Evolutionary conservation across 1,140 invertebrate species (phyloP).

Genomic region (Frieseomelitta varia): DNA sequence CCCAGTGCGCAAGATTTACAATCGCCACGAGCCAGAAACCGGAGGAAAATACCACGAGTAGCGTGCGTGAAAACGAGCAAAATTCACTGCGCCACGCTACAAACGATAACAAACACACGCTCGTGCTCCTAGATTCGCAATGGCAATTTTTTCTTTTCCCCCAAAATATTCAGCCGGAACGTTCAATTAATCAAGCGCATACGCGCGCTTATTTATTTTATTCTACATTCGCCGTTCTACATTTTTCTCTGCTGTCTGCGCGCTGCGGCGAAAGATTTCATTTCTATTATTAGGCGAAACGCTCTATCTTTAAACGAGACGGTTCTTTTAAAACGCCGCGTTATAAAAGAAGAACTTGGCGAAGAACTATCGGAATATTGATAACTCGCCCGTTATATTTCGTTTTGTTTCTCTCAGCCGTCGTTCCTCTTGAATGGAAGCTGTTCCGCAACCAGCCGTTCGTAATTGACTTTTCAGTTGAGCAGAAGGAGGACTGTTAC

Average conservation of each 20-base stretch:
- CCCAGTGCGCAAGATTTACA: constrained; percentile 72
- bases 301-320: background rate
- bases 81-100: constrained; percentile 14
- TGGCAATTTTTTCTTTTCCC: too few relatives aligned
- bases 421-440: constrained; percentile 11
- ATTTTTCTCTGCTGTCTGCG: rapidly evolving
- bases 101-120: constrained; percentile 9
- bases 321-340: background rate
- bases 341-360: too few relatives aligned
- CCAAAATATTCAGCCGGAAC: background rate
- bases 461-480: constrained; percentile 36
- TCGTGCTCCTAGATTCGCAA: too few relatives aligned
- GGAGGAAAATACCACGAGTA: constrained; percentile 58
- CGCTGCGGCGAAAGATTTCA: too few relatives aligned
- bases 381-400: background rate
- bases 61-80: constrained; percentile 31
- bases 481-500: constrained; percentile 25
- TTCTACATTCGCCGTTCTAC: rapidly evolving
- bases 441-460: background rate
- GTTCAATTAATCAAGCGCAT: too few relatives aligned
- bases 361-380: background rate
- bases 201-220: background rate
- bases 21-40: constrained; percentile 66
- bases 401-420: background rate
- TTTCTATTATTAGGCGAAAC: background rate